Percentiles rank a stretch among this genome's conserved stretches.
These are phyloP conservation scores for Spea bombifrons DNA, from an alignment of 2,113 vertebrate genomes.

Conservation along the genomic window DNA sequence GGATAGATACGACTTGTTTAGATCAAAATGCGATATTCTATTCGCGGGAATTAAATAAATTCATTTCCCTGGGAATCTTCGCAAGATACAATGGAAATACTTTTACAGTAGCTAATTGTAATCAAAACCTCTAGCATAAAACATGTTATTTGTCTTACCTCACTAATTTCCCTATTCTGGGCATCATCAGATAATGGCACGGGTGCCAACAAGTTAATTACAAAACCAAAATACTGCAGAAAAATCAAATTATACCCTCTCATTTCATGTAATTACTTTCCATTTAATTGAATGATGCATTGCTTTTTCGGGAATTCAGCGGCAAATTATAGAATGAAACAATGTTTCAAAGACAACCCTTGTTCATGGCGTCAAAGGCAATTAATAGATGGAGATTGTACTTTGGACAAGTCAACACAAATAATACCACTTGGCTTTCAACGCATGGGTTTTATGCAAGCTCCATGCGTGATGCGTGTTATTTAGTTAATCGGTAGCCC, in stretches of 20 bases:
- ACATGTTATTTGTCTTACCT: conserved; percentile 54
- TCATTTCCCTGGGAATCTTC: conserved; percentile 46
- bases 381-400: conserved; percentile 19
- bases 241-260: conserved; percentile 48
- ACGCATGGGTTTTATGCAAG: no score
- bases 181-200: conserved; percentile 59
- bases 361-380: conserved; percentile 32
- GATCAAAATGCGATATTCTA: not conserved
- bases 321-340: conserved; percentile 36
- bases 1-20: not conserved
- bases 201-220: conserved; percentile 69
- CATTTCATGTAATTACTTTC: conserved; percentile 53
- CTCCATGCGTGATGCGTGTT: no score
- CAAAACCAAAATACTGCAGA: conserved; percentile 61
- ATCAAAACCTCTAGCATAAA: conserved; percentile 54
- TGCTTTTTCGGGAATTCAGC: conserved; percentile 46
- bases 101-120: conserved; percentile 55
- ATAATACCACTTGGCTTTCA: not conserved
- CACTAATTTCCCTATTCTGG: conserved; percentile 53
- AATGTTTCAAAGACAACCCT: conserved; percentile 9
- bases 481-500: no score
- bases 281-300: conserved; percentile 55
- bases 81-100: conserved; percentile 41
- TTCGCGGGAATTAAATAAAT: conserved; percentile 4
- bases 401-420: not conserved